These are phyloP conservation scores for Heliconius sara DNA, from an alignment of 2,888 invertebrate genomes.

Conservation along the genomic window DNA sequence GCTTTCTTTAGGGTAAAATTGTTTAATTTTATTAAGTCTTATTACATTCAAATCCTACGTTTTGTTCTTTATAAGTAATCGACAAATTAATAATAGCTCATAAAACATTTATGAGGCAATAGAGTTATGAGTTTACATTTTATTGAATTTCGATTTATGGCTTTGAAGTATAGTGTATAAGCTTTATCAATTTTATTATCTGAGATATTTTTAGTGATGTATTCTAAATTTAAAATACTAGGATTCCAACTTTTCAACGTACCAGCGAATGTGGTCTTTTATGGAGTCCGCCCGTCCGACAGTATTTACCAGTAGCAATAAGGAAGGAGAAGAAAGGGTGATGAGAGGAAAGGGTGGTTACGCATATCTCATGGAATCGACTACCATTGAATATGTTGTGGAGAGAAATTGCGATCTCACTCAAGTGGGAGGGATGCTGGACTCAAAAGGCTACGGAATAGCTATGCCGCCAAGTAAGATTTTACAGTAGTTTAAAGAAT, in stretches of 20 bases:
- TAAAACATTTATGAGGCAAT: background rate
- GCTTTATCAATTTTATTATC: background rate
- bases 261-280: constrained; percentile 97
- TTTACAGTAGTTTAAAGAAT: background rate
- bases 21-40: background rate
- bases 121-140: background rate
- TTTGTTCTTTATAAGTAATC: background rate
- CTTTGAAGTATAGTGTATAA: background rate
- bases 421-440: constrained; percentile 95
- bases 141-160: background rate
- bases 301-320: constrained; percentile 93
- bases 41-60: background rate
- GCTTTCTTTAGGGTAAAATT: constrained; percentile 94
- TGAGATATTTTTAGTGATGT: background rate
- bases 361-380: constrained; percentile 99
- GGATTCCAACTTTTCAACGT: constrained; percentile 97
- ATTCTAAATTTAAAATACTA: constrained; percentile 59
- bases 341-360: constrained; percentile 93
- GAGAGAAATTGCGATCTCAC: constrained; percentile 95
- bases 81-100: background rate
- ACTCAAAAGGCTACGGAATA: constrained; percentile 97
- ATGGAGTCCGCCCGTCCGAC: constrained; percentile 95
- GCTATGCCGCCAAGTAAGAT: constrained; percentile 94
- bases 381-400: constrained; percentile 96
- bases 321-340: constrained; percentile 95